These are phyloP conservation scores for Halotydeus destructor DNA, from an alignment of 1,140 invertebrate genomes.

Conservation along the genomic window DNA sequence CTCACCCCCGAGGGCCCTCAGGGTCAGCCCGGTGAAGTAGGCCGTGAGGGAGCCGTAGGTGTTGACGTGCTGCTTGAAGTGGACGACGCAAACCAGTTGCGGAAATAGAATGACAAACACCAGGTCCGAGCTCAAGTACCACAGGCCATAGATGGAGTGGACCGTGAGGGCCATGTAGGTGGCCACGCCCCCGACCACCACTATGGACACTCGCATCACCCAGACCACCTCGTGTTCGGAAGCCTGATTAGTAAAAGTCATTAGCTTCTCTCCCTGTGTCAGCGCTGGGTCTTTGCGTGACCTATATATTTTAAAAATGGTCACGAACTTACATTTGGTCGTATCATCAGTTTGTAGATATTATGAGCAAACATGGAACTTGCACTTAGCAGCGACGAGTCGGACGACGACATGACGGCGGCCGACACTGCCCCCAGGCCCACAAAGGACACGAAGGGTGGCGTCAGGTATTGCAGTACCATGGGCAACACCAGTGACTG, in stretches of 20 bases:
- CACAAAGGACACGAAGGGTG: slow-evolving; percentile 75
- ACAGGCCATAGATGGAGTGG: slow-evolving; percentile 87
- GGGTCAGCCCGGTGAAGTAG: slow-evolving; percentile 65
- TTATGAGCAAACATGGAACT: slow-evolving; percentile 96
- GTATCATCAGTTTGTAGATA: slow-evolving; percentile 86
- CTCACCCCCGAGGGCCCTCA: slow-evolving; percentile 71
- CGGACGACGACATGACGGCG: slow-evolving; percentile 93
- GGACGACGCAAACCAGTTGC: slow-evolving; percentile 89
- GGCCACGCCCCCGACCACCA: slow-evolving; percentile 73
- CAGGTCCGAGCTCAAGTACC: slow-evolving; percentile 89
- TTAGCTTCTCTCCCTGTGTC: not conserved
- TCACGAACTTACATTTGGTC: slow-evolving; percentile 53
- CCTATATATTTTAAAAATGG: not conserved
- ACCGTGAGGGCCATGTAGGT: slow-evolving; percentile 90
- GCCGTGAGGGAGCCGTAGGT: slow-evolving; percentile 83
- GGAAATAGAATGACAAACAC: slow-evolving; percentile 96
- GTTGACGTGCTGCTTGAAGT: slow-evolving; percentile 78
- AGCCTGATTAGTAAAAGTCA: slow-evolving; percentile 32
- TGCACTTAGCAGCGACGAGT: slow-evolving; percentile 87
- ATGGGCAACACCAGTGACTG: slow-evolving; percentile 85
- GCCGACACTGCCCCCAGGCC: slow-evolving; percentile 93
- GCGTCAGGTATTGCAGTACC: slow-evolving; percentile 87
- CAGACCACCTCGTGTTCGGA: slow-evolving; percentile 92
- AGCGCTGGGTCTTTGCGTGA: not conserved
- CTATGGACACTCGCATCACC: slow-evolving; percentile 83